phyloP scores from a whole-genome alignment of 2,113 vertebrate genomes.

The Noctilio leporinus region DNA sequence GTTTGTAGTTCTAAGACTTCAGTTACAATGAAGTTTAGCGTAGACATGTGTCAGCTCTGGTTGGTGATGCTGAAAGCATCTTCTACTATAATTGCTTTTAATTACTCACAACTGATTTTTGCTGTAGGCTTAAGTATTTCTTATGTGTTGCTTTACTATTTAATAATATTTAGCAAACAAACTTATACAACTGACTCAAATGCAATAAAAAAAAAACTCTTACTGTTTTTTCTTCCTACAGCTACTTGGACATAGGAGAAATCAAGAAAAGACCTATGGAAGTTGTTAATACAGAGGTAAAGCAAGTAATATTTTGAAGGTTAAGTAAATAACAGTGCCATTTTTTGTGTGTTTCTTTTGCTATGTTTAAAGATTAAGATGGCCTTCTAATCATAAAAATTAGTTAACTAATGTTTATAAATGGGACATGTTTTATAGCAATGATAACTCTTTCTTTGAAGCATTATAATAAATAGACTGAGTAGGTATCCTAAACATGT shows the following conservation, averaged over 20 bases:
- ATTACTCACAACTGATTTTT: not conserved
- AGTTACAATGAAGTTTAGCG: not conserved
- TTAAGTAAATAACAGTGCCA: not conserved
- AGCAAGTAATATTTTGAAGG: not conserved
- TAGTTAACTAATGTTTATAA: not conserved
- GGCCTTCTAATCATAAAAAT: not conserved
- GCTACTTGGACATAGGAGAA: slow-evolving; percentile 91
- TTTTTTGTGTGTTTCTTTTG: not conserved
- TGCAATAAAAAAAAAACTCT: not conserved
- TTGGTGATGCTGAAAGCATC: not conserved
- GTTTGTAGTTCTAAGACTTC: not conserved
- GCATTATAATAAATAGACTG: not conserved
- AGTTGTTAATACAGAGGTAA: slow-evolving; percentile 85
- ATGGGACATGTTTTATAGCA: not conserved
- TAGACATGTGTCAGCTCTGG: not conserved
- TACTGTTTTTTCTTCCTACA: slow-evolving; percentile 67
- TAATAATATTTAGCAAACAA: not conserved
- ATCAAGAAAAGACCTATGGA: slow-evolving; percentile 85
- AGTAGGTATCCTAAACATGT: not conserved
- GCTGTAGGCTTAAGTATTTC: not conserved
- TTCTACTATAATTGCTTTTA: not conserved
- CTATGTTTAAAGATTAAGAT: not conserved
- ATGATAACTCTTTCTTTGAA: not conserved
- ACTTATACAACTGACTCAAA: not conserved
- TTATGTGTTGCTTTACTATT: not conserved